Conservation (phyloP, 2,888 invertebrate species). For the Scotopteryx bipunctaria region DNA sequence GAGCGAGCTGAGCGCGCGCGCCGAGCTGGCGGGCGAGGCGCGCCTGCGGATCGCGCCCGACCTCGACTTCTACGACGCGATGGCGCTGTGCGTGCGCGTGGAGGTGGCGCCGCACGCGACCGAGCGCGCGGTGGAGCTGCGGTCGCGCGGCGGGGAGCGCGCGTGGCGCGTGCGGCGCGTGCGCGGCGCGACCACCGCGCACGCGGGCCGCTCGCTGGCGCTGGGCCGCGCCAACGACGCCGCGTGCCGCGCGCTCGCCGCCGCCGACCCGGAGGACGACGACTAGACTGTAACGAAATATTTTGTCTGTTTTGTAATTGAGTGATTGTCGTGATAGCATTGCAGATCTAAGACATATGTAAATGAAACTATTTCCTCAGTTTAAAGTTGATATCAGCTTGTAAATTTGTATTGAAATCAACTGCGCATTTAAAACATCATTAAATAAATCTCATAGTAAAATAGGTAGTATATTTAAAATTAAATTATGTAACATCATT, state of each 20-base stretch:
- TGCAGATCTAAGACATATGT: background rate
- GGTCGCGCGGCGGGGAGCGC: slow-evolving; percentile 15
- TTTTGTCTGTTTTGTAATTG: too few relatives aligned
- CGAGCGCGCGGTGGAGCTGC: slow-evolving; percentile 12
- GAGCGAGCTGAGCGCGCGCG: slow-evolving; percentile 29
- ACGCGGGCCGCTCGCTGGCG: slow-evolving; percentile 48
- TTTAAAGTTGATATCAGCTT: too few relatives aligned
- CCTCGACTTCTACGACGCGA: slow-evolving; percentile 64
- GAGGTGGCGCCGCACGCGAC: slow-evolving; percentile 33
- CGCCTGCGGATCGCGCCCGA: slow-evolving; percentile 50
- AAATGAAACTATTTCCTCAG: too few relatives aligned
- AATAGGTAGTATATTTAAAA: too few relatives aligned
- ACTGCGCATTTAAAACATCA: too few relatives aligned
- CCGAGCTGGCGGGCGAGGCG: slow-evolving; percentile 41
- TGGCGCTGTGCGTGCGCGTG: slow-evolving; percentile 65
- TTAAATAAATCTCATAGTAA: too few relatives aligned
- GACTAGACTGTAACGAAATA: background rate
- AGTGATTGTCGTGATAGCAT: too few relatives aligned
- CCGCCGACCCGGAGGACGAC: slow-evolving; percentile 32
- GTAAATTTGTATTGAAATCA: too few relatives aligned
- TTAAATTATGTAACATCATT: too few relatives aligned
- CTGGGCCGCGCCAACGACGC: slow-evolving; percentile 57
- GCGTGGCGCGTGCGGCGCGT: slow-evolving; percentile 23
- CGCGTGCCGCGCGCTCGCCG: slow-evolving; percentile 53
- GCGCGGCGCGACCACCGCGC: slow-evolving; percentile 25